Percentiles rank a stretch among this genome's conserved stretches.
Evolutionary conservation across 2,888 invertebrate species (phyloP).

Genomic region (Asteroscopus sphinx): DNA sequence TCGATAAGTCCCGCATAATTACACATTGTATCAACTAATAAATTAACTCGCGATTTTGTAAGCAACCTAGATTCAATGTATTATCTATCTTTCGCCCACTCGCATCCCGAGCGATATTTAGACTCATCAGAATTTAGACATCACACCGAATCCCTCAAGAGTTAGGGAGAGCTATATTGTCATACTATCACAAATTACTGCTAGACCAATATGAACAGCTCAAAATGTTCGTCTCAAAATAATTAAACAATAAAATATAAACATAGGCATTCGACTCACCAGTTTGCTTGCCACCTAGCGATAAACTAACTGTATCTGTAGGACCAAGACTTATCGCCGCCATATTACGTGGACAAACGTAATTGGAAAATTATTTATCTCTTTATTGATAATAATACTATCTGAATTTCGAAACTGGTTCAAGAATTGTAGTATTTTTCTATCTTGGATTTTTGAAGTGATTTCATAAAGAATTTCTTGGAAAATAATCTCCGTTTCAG

Average conservation of each 20-base stretch:
- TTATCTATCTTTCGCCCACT: slow-evolving; percentile 15
- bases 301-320: slow-evolving; percentile 69
- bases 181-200: no score
- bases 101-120: slow-evolving; percentile 14
- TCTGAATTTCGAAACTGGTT: slow-evolving; percentile 29
- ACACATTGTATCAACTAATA: not conserved
- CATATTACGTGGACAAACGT: slow-evolving; percentile 54
- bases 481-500: no score
- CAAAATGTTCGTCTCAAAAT: slow-evolving; percentile 4
- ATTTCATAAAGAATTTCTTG: no score
- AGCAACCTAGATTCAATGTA: slow-evolving; percentile 24
- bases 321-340: slow-evolving; percentile 59
- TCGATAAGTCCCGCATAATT: not conserved
- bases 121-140: not conserved
- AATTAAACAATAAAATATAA: slow-evolving; percentile 24
- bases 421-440: slow-evolving; percentile 7
- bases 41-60: slow-evolving; percentile 13
- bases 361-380: slow-evolving; percentile 60
- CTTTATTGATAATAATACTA: slow-evolving; percentile 31
- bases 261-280: slow-evolving; percentile 65
- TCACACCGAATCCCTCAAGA: not conserved
- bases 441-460: not conserved
- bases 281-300: slow-evolving; percentile 63
- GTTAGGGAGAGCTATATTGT: not conserved
- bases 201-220: slow-evolving; percentile 8